phyloP scores from a whole-genome alignment of 2,113 vertebrate genomes.

The Callaeas wilsoni region DNA sequence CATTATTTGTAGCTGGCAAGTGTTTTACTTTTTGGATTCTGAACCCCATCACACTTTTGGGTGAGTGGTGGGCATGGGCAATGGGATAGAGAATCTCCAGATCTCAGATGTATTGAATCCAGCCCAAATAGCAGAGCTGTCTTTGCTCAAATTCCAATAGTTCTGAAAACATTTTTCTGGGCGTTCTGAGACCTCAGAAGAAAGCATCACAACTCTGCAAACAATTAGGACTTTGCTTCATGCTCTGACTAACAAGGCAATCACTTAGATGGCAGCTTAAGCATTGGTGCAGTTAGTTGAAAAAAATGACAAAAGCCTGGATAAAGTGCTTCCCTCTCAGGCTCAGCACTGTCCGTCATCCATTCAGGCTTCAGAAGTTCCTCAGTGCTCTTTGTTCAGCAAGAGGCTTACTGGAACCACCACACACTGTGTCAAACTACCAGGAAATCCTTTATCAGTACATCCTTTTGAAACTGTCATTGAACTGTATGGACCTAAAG shows the following conservation, averaged over 20 bases:
- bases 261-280: not conserved
- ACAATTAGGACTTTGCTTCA: not conserved
- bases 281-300: not conserved
- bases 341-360: constrained; percentile 59
- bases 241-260: not conserved
- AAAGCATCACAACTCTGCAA: not conserved
- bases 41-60: not conserved
- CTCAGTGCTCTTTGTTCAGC: constrained; percentile 47
- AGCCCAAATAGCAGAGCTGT: not conserved
- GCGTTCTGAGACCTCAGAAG: not conserved
- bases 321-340: constrained; percentile 19
- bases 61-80: not conserved
- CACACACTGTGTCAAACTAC: constrained; percentile 52
- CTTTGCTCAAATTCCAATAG: not conserved
- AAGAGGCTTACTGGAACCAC: constrained; percentile 63
- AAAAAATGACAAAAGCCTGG: constrained; percentile 27
- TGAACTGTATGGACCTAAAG: constrained; percentile 63
- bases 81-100: not conserved
- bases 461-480: constrained; percentile 68
- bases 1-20: not conserved
- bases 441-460: constrained; percentile 67
- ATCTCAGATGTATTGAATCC: not conserved
- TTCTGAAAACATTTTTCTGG: not conserved
- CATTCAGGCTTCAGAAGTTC: constrained; percentile 55
- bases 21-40: not conserved